Conservation (phyloP, 2,797 vertebrate species). For the Morelia viridis region DNA sequence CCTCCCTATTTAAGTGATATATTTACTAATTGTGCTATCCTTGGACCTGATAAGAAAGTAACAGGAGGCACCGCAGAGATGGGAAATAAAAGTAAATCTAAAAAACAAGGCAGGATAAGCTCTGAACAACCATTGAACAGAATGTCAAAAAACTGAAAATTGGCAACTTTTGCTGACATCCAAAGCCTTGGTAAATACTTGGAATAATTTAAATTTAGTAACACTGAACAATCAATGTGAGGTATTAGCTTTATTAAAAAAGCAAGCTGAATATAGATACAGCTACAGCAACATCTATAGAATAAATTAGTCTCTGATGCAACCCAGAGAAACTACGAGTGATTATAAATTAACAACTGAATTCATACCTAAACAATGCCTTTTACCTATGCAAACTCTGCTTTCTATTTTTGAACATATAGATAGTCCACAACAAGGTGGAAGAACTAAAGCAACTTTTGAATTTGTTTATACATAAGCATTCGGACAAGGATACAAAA, state of each 20-base stretch:
- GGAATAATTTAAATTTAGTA: neutral
- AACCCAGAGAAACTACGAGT: neutral
- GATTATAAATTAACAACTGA: neutral
- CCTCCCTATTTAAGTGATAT: neutral
- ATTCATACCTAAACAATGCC: neutral
- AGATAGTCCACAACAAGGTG: neutral
- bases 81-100: neutral
- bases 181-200: neutral
- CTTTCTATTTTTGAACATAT: neutral
- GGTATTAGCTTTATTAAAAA: neutral
- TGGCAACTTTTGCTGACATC: neutral
- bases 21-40: neutral
- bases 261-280: neutral
- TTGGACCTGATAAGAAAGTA: neutral
- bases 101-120: neutral
- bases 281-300: neutral
- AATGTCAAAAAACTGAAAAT: neutral
- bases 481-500: neutral
- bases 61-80: neutral
- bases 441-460: neutral
- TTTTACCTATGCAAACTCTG: neutral
- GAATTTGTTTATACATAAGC: neutral
- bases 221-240: neutral
- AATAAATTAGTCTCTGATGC: neutral
- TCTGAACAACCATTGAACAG: neutral